These are phyloP conservation scores for Seriola aureovittata DNA, from an alignment of 2,113 vertebrate species.

Conservation along the genomic window DNA sequence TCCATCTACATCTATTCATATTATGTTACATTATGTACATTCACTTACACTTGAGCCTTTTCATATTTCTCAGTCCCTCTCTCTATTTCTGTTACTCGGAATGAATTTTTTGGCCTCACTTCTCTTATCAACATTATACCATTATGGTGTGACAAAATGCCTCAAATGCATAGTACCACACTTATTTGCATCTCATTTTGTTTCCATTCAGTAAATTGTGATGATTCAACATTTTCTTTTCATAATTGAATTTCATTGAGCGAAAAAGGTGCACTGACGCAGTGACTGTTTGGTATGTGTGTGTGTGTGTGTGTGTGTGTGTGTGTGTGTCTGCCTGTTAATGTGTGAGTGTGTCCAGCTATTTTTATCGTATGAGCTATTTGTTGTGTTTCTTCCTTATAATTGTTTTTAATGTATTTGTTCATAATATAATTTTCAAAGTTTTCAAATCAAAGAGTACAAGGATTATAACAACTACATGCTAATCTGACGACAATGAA, in stretches of 20 bases:
- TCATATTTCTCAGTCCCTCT: constrained; percentile 36
- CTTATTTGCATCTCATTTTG: constrained; percentile 81
- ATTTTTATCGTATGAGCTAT: not conserved
- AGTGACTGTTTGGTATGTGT: constrained; percentile 24
- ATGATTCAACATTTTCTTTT: constrained; percentile 75
- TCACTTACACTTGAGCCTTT: constrained; percentile 36
- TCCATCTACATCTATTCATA: constrained; percentile 17
- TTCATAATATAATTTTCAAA: not conserved
- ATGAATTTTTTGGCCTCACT: constrained; percentile 66
- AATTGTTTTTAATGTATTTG: not conserved
- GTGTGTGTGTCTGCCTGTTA: not conserved
- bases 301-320: not conserved
- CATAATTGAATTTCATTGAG: constrained; percentile 76
- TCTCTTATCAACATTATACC: constrained; percentile 72
- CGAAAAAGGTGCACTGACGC: constrained; percentile 48
- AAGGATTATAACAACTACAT: not conserved
- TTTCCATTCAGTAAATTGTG: constrained; percentile 73
- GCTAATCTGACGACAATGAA: not conserved
- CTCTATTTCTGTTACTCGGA: constrained; percentile 34
- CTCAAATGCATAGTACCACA: constrained; percentile 71
- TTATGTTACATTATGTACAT: constrained; percentile 18
- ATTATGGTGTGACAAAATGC: constrained; percentile 77
- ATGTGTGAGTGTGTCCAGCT: not conserved
- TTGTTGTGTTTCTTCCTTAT: not conserved
- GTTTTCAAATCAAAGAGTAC: not conserved